phyloP scores from a whole-genome alignment of 2,797 vertebrate species.

The Mormyrus proboscirostris region DNA sequence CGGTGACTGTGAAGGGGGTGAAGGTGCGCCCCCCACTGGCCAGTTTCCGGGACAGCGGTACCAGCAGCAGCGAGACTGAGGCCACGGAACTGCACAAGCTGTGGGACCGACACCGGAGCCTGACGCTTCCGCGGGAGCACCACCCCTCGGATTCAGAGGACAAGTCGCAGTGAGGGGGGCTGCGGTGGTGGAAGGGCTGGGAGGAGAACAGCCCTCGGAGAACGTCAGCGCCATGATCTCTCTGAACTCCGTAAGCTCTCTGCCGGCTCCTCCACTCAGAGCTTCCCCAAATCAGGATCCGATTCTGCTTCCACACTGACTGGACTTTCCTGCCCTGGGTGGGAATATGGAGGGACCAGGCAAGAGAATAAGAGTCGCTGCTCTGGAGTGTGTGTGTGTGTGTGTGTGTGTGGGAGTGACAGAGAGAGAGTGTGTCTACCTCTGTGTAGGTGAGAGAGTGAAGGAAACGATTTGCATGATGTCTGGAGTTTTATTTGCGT shows the following conservation, averaged over 20 bases:
- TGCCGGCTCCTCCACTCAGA: not conserved
- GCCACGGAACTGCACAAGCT: constrained; percentile 86
- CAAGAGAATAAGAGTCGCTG: not conserved
- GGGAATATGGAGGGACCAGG: not conserved
- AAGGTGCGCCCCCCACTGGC: constrained; percentile 87
- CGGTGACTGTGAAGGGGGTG: constrained; percentile 82
- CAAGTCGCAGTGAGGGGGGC: constrained; percentile 68
- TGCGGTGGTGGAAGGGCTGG: constrained; percentile 20
- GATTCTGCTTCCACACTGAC: not conserved
- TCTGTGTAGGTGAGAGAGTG: not conserved
- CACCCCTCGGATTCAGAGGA: constrained; percentile 72
- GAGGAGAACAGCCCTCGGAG: constrained; percentile 9
- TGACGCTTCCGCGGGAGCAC: constrained; percentile 75
- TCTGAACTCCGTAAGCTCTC: not conserved
- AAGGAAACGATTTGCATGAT: not conserved
- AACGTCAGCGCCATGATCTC: not conserved
- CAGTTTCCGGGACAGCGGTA: constrained; percentile 85
- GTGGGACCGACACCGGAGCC: constrained; percentile 81
- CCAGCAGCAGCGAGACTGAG: constrained; percentile 83
- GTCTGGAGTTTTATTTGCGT: not conserved
- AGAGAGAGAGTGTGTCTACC: not conserved
- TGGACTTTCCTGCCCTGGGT: not conserved
- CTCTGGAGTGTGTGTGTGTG: not conserved
- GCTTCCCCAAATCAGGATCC: not conserved
- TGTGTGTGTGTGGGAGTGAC: not conserved